Evolutionary conservation across 2,888 invertebrate genomes (phyloP), one percentile per base, ranked within the genome.

Genomic region (Mesopsocus fuscifrons): DNA sequence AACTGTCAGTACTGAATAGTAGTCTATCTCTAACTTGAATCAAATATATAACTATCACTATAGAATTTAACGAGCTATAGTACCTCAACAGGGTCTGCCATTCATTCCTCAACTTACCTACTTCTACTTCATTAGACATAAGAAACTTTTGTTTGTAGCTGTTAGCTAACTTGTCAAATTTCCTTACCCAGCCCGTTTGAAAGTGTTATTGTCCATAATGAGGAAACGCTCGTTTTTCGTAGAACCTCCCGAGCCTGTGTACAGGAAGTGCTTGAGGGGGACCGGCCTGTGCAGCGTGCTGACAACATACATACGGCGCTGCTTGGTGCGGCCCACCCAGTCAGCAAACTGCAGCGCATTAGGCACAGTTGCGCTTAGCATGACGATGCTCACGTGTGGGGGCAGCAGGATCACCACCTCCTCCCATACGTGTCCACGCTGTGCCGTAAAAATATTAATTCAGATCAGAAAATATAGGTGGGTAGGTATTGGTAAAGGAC

Each of bases 371-470:
- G 98, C 98, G 57, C 92, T 94, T 34, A 99, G 64, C 76, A 98
- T 81, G 22, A 99, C 91, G 47, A 99, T 91, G 52, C 80, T 87
- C 5, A 98, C 92, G 59, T 91, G 89, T 4, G 81, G 74, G 0
- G 98, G 97, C 42, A 98, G 63, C 57, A 99, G 71, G 52, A 98
- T 99, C 3, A 98, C 67, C 1, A 91, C 92, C 63, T 99, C 97
- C 62, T 98, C 98, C 98, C 98, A 99, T 1, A 98, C 98, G 56
- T 97, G 92, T 9, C 98, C 98, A 48, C 98, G 68, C 76, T 83
- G 58, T 17, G 59, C n/a, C n/a, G n/a, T n/a, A n/a, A n/a, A n/a
- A 54, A 46, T 9, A 45, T 44, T 26, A 26, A 26, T 26, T 26
- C 26, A 26, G 41, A 41, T 2, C 16, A 44, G 26, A n/a, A n/a